A percentile compares a stretch with the other conserved stretches of the same genome.
These are phyloP conservation scores for Drosophila atripex DNA, from an alignment of 2,888 invertebrate species.

Conservation along the genomic window DNA sequence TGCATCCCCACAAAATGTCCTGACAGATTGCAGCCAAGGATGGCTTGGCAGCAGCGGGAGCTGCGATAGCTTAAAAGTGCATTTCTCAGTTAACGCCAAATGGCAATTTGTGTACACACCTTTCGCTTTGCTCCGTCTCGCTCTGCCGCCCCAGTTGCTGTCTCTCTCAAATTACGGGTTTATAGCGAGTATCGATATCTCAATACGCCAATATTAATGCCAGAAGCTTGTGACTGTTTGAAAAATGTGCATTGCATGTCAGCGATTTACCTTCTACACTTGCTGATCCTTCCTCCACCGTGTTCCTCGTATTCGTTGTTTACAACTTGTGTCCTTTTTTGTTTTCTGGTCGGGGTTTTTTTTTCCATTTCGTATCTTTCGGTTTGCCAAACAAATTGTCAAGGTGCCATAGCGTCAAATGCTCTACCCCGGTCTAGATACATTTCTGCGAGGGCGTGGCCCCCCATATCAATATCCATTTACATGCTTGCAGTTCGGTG, in stretches of 20 bases:
- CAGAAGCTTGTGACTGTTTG: constrained; percentile 65
- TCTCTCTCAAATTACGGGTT: constrained; percentile 69
- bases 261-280: constrained; percentile 63
- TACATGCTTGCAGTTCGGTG: constrained; percentile 45
- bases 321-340: constrained; percentile 17
- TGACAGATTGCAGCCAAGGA: constrained; percentile 64
- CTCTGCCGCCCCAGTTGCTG: constrained; percentile 14
- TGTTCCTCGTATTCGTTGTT: not conserved
- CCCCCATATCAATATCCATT: constrained; percentile 71
- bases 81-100: constrained; percentile 72
- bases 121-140: constrained; percentile 17
- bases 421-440: constrained; percentile 40
- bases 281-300: constrained; percentile 1
- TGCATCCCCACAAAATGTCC: constrained; percentile 34
- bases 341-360: not conserved
- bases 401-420: constrained; percentile 74
- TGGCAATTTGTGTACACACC: constrained; percentile 72
- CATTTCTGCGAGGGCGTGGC: constrained; percentile 32
- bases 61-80: constrained; percentile 71
- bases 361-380: constrained; percentile 52
- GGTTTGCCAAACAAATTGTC: constrained; percentile 67
- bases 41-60: constrained; percentile 17
- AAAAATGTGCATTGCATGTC: constrained; percentile 72
- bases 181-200: constrained; percentile 47
- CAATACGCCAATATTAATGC: constrained; percentile 53